phyloP scores from a whole-genome alignment of 2,797 vertebrate species.

The Poeciliopsis gracilis region DNA sequence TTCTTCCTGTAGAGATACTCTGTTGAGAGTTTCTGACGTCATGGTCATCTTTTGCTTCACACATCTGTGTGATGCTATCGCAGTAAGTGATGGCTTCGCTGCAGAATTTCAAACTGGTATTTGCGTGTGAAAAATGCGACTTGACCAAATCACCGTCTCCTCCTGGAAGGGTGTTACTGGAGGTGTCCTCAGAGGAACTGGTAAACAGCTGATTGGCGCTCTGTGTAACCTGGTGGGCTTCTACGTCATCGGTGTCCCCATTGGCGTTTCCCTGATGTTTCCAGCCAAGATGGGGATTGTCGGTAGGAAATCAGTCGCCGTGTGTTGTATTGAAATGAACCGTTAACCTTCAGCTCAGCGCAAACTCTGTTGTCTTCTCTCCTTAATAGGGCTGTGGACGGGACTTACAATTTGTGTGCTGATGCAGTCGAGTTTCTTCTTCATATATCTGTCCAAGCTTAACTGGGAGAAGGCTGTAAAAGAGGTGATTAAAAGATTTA shows the following conservation, averaged over 20 bases:
- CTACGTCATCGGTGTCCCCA: constrained; percentile 87
- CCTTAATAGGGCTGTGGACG: constrained; percentile 85
- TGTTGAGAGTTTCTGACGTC: constrained; percentile 80
- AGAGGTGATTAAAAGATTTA: constrained; percentile 77
- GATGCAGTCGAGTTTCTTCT: constrained; percentile 83
- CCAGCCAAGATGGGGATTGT: constrained; percentile 83
- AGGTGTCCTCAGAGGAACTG: constrained; percentile 88
- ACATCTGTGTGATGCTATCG: constrained; percentile 83
- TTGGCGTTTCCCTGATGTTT: constrained; percentile 91
- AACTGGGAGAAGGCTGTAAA: constrained; percentile 87
- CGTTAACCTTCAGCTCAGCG: background rate
- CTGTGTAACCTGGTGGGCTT: constrained; percentile 86
- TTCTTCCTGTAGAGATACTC: constrained; percentile 80
- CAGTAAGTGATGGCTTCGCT: constrained; percentile 76
- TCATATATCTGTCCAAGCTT: constrained; percentile 77
- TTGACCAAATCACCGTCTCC: background rate
- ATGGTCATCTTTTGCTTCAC: constrained; percentile 80
- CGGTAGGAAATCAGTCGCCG: constrained; percentile 70
- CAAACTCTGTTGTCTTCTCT: background rate
- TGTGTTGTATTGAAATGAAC: background rate
- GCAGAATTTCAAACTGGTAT: background rate
- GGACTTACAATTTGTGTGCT: constrained; percentile 84
- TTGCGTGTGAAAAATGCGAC: background rate
- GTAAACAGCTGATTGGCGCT: constrained; percentile 88
- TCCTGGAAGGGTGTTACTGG: constrained; percentile 80